Conservation (phyloP, 1,140 invertebrate species). For the Megalonaias nervosa region DNA sequence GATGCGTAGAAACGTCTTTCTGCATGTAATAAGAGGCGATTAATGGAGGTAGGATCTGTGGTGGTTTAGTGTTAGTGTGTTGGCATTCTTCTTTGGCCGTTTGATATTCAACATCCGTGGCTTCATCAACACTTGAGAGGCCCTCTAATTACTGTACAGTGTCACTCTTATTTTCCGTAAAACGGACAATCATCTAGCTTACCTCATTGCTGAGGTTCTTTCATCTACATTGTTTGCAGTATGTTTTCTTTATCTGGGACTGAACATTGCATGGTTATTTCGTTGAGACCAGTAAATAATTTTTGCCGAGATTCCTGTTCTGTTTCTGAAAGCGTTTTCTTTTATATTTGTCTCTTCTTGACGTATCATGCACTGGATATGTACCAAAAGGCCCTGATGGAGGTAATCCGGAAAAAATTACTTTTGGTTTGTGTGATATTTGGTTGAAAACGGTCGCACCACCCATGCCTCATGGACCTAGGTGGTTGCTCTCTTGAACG, state of each 20-base stretch:
- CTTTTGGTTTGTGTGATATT: slow-evolving; percentile 59
- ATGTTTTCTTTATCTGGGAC: slow-evolving; percentile 43
- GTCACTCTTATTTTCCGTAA: slow-evolving; percentile 51
- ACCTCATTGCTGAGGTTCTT: slow-evolving; percentile 45
- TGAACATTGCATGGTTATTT: slow-evolving; percentile 65
- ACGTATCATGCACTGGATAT: slow-evolving; percentile 43
- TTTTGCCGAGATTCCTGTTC: slow-evolving; percentile 29
- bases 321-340: slow-evolving; percentile 50
- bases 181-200: slow-evolving; percentile 28
- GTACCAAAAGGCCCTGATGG: slow-evolving; percentile 18
- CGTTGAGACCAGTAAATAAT: slow-evolving; percentile 56
- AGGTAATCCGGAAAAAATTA: slow-evolving; percentile 34
- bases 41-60: too few relatives aligned
- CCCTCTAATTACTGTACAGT: slow-evolving; percentile 50
- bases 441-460: slow-evolving; percentile 67
- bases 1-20: too few relatives aligned
- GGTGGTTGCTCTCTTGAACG: slow-evolving; percentile 64
- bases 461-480: slow-evolving; percentile 66
- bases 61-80: too few relatives aligned
- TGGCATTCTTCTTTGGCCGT: slow-evolving; percentile 57
- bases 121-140: slow-evolving; percentile 62
- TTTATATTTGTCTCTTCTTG: slow-evolving; percentile 48
- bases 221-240: slow-evolving; percentile 42
- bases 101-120: slow-evolving; percentile 66
- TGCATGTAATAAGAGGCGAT: too few relatives aligned